phyloP scores from a whole-genome alignment of 1,140 invertebrate species.

The Metaphire vulgaris region DNA sequence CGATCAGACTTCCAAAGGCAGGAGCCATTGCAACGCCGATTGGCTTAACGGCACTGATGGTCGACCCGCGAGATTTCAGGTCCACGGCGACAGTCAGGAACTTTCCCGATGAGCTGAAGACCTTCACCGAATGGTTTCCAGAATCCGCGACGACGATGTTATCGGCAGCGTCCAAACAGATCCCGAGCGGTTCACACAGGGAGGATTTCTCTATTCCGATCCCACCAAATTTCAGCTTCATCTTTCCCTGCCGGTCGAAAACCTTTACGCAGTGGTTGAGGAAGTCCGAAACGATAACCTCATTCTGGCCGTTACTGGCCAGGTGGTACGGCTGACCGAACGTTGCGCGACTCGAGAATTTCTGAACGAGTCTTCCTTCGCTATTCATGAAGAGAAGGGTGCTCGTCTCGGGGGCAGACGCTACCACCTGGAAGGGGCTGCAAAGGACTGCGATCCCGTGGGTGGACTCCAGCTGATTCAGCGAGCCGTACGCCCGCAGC shows the following conservation, averaged over 20 bases:
- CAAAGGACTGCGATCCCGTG: slow-evolving; percentile 3
- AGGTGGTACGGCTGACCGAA: slow-evolving; percentile 10
- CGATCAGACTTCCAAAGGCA: background rate
- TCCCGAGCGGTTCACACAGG: slow-evolving; percentile 4
- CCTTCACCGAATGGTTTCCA: slow-evolving; percentile 10
- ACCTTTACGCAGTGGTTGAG: slow-evolving; percentile 20
- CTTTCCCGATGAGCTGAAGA: slow-evolving; percentile 7
- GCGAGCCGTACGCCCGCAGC: background rate
- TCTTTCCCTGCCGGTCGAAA: slow-evolving; percentile 10
- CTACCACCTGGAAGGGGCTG: slow-evolving; percentile 9
- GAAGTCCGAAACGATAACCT: slow-evolving; percentile 13
- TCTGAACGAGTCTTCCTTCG: slow-evolving; percentile 10
- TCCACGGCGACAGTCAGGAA: background rate
- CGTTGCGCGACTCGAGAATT: background rate
- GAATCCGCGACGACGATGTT: slow-evolving; percentile 22
- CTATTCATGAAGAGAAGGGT: slow-evolving; percentile 11
- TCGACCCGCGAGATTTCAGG: background rate
- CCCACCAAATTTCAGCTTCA: slow-evolving; percentile 8
- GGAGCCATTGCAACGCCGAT: background rate
- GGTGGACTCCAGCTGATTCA: slow-evolving; percentile 11
- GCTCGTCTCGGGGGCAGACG: slow-evolving; percentile 14
- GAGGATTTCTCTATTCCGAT: background rate
- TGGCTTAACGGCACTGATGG: background rate
- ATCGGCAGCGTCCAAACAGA: slow-evolving; percentile 4
- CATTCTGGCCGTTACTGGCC: background rate